Evolutionary conservation across 2,113 vertebrate species (phyloP).

Genomic region (Eublepharis macularius): DNA sequence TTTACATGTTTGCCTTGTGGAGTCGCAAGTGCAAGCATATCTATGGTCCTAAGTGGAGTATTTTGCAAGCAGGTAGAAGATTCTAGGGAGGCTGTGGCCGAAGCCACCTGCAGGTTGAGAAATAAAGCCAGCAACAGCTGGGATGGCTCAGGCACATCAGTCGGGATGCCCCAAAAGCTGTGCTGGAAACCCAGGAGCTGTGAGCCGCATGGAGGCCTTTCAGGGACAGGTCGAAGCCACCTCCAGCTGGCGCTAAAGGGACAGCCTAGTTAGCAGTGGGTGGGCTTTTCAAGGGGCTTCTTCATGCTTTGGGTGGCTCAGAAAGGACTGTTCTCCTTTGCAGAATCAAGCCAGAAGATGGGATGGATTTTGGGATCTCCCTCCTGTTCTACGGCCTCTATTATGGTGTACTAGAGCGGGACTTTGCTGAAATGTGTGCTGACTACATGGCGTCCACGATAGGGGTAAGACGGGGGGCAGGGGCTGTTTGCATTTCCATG

Average conservation of each 20-base stretch:
- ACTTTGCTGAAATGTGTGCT: constrained; percentile 98
- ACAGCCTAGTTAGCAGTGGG: too few species aligned
- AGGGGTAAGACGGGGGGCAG: constrained; percentile 78
- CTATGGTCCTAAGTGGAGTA: neutral
- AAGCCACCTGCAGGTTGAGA: neutral
- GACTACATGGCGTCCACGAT: constrained; percentile 99
- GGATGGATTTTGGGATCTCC: constrained; percentile 97
- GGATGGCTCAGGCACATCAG: too few species aligned
- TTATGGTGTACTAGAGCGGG: constrained; percentile 94
- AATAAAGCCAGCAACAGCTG: accelerated
- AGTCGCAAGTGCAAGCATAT: neutral
- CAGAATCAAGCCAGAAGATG: constrained; percentile 97
- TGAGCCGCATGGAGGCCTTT: neutral
- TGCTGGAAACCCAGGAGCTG: neutral
- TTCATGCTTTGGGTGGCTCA: neutral
- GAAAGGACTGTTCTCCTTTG: constrained; percentile 1
- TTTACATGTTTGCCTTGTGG: neutral
- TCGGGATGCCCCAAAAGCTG: too few species aligned
- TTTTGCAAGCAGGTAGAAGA: neutral
- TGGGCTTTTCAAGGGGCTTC: accelerated
- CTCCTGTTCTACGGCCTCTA: constrained; percentile 97
- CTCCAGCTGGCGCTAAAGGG: neutral
- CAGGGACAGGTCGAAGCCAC: too few species aligned
- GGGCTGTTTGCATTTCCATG: neutral
- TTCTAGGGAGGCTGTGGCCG: neutral